A percentile compares a stretch with the other conserved stretches of the same genome.
These are phyloP conservation scores for Falco punctatus DNA, from an alignment of 2,113 vertebrate species.

Conservation along the genomic window DNA sequence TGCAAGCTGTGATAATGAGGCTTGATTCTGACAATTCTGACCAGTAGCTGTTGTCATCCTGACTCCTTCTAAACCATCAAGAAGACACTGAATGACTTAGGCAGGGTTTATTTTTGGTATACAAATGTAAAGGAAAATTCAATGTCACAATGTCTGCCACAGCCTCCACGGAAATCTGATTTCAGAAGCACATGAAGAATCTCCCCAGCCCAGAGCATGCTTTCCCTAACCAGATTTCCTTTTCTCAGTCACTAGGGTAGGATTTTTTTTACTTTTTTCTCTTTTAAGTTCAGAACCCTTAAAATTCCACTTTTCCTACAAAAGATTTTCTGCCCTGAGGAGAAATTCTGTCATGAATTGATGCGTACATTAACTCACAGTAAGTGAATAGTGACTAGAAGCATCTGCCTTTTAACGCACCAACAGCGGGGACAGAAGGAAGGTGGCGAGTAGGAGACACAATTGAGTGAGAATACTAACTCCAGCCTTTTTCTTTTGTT, in stretches of 20 bases:
- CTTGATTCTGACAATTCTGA: constrained; percentile 55
- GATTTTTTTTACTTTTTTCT: neutral
- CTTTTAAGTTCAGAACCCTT: neutral
- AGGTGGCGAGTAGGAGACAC: neutral
- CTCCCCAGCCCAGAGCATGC: neutral
- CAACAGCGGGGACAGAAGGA: neutral
- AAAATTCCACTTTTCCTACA: neutral
- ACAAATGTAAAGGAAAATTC: constrained; percentile 55
- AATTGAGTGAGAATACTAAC: neutral
- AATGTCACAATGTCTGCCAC: constrained; percentile 32
- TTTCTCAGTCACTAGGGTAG: neutral
- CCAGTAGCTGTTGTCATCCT: constrained; percentile 63
- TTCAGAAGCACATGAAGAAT: constrained; percentile 13
- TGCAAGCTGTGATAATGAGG: constrained; percentile 61
- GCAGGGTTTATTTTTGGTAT: constrained; percentile 64
- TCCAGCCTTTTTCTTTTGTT: neutral
- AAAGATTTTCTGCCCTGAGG: neutral
- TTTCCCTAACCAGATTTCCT: neutral
- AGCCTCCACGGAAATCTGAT: neutral
- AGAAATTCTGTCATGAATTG: neutral
- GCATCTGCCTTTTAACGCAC: neutral
- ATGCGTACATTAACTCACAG: neutral
- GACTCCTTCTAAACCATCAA: constrained; percentile 50
- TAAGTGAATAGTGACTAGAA: neutral
- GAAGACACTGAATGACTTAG: constrained; percentile 48